Evolutionary conservation across 2,113 vertebrate genomes (phyloP), one percentile per base, ranked within the genome.

Genomic region (Carassius gibelio): DNA sequence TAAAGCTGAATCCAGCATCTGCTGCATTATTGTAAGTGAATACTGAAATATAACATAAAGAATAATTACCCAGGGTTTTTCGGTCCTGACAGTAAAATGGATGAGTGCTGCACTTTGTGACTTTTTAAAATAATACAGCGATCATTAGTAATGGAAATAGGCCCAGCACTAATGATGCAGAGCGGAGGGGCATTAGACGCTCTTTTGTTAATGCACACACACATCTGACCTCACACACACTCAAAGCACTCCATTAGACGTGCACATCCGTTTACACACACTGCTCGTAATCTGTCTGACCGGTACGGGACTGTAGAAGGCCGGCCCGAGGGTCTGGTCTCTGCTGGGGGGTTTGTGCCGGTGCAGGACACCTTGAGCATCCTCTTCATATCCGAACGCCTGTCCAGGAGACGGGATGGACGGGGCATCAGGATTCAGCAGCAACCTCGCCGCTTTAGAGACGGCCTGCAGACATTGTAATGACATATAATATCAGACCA

Each of bases 1-100:
- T 95, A 94, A 94, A 95, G 94, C 92, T 94, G 94, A 95, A 93
- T 96, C 94, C 95, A 94, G 95, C 96, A 91, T 94, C 89, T 93
- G 88, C 92, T 95, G 92, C 93, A 95, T 96, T 95, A 95, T 95
- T 96, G 96, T 96, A 96, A 96, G 94, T 95, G 95, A 97, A 94
- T 91, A 91, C 87, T 93, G 90, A 94, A 95, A 96, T 95, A 95
- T 93, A 95, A 95, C 93, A 94, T 91, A 90, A 95, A 95, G 93
- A 97, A 94, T 93, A 96, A 97, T 96, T 96, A 94, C 94, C 95
- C 95, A 96, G 94, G 92, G 88, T 90, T 93, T 30, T 93, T 88
- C 93, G 90, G 92, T 89, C 90, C 91, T 95, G 96, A 96, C 95
- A 96, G 94, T 89, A 88, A 95, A 97, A 97, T 96, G 93, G 94